A percentile compares a stretch with the other conserved stretches of the same genome.
Conservation (phyloP, 2,888 invertebrate species). For the Ormyrus pomaceus region DNA sequence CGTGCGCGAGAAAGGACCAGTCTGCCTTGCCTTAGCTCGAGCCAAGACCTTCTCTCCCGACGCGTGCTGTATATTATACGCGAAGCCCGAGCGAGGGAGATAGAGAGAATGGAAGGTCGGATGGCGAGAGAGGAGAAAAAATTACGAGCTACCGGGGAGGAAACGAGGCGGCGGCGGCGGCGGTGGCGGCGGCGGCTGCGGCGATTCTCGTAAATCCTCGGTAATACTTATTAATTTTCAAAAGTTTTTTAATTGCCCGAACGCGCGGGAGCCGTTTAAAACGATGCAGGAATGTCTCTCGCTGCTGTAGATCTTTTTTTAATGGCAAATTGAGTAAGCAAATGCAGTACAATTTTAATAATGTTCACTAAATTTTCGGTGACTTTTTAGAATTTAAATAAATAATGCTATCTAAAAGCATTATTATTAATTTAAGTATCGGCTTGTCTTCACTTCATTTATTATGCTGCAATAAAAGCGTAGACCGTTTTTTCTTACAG, state of each 20-base stretch:
- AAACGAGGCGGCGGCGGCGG: neutral
- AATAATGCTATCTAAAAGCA: too few species aligned
- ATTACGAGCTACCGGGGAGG: conserved; percentile 27
- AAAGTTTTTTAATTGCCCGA: conserved; percentile 44
- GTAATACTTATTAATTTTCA: conserved; percentile 48
- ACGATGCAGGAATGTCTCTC: too few species aligned
- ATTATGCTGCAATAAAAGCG: too few species aligned
- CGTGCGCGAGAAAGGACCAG: conserved; percentile 46
- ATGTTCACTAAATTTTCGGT: too few species aligned
- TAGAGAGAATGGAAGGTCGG: conserved; percentile 2
- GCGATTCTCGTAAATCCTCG: conserved; percentile 44
- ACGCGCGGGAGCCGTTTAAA: neutral
- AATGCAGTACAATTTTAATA: too few species aligned
- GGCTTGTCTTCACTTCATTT: too few species aligned
- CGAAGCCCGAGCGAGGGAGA: conserved; percentile 5
- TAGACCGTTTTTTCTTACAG: too few species aligned
- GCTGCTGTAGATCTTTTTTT: too few species aligned
- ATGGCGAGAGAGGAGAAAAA: conserved; percentile 19
- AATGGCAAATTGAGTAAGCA: too few species aligned
- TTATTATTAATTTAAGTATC: too few species aligned
- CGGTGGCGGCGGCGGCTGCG: neutral
- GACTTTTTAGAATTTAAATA: too few species aligned
- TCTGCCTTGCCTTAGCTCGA: neutral
- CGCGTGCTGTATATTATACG: conserved; percentile 13
- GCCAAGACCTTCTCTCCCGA: neutral